A percentile compares a stretch with the other conserved stretches of the same genome.
phyloP scores from a whole-genome alignment of 1,140 invertebrate genomes.

The Arctopsyche grandis region DNA sequence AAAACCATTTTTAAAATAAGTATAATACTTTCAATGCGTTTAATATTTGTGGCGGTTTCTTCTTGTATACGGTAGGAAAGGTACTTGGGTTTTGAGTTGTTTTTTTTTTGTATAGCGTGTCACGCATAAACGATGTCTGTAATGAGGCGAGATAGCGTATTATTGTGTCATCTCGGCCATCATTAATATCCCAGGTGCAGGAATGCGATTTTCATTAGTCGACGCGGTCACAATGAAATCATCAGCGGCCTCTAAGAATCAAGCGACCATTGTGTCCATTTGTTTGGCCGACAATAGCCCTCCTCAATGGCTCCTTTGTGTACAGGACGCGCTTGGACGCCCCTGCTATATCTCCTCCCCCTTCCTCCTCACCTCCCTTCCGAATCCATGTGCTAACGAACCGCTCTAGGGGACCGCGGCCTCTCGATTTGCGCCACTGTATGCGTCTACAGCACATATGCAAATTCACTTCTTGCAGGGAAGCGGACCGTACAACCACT shows the following conservation, averaged over 20 bases:
- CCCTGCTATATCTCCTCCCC: background rate
- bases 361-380: background rate
- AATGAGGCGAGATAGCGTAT: no score
- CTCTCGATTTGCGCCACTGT: background rate
- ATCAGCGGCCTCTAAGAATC: conserved; percentile 31
- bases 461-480: no score
- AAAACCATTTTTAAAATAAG: no score
- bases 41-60: no score
- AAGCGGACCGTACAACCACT: no score
- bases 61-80: no score
- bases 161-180: no score
- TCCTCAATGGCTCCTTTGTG: conserved; percentile 9
- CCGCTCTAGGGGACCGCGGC: background rate
- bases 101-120: no score
- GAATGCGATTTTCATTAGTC: conserved; percentile 30
- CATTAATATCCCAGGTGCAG: conserved; percentile 1
- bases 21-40: no score
- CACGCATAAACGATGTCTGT: no score
- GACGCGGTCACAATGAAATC: conserved; percentile 26
- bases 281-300: conserved; percentile 24
- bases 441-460: no score
- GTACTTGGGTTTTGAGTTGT: no score
- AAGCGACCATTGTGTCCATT: conserved; percentile 27
- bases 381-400: conserved; percentile 8
- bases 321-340: background rate